Percentiles rank a stretch among this genome's conserved stretches.
These are phyloP conservation scores for Thripadectes ignobilis DNA, from an alignment of 2,797 vertebrate species.

Conservation along the genomic window DNA sequence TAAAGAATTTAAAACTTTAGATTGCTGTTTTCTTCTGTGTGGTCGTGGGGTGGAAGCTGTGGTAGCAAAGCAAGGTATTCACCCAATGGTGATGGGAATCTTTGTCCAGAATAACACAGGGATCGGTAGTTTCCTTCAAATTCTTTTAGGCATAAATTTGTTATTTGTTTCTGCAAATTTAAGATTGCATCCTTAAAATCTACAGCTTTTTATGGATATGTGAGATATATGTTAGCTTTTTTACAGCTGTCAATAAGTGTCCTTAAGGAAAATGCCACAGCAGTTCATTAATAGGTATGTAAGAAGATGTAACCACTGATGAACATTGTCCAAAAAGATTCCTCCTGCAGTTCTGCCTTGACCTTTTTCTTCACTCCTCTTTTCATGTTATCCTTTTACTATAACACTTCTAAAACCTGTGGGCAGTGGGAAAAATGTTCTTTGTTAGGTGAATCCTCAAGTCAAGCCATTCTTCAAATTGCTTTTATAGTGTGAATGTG, in stretches of 20 bases:
- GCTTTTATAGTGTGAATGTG: background rate
- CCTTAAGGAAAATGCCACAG: background rate
- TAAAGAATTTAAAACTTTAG: background rate
- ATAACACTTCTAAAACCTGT: background rate
- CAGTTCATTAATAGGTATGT: background rate
- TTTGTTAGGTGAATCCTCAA: slow-evolving; percentile 2
- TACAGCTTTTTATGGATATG: background rate
- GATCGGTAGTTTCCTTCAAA: background rate
- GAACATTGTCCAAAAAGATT: background rate
- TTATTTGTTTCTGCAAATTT: background rate
- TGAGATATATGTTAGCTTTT: background rate
- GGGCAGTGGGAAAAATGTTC: background rate
- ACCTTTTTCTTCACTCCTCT: background rate
- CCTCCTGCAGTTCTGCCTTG: background rate
- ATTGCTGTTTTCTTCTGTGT: background rate
- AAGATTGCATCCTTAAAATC: background rate
- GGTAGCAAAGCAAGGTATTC: background rate
- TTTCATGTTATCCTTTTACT: background rate
- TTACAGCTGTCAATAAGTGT: background rate
- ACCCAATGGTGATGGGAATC: background rate
- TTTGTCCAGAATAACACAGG: background rate
- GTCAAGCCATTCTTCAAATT: background rate
- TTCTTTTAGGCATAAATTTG: background rate
- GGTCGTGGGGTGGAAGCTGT: background rate
- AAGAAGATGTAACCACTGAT: background rate